Base-by-base conservation (phyloP, 2,113 vertebrate species). In the Heterotis niloticus region DNA sequence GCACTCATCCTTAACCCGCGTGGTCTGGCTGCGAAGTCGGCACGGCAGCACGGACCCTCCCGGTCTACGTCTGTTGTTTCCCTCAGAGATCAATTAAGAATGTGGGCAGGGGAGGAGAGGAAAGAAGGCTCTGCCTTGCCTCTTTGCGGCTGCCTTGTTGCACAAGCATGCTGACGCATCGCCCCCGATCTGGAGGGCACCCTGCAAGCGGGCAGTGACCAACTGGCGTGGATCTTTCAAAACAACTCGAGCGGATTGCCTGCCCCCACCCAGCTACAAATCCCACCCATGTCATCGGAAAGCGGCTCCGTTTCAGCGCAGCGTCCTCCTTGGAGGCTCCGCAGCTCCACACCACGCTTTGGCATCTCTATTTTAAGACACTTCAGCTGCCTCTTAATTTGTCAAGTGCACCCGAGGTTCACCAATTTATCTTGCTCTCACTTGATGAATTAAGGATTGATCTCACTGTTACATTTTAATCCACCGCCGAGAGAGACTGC, bases 381-480 rank as follows among this genome's bases (percentile, higher is more conserved):
- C 70, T 69, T 81, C 60, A 57, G 34, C 5, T 12, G 1, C 16
- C 4, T 5, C 18, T 44, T 77, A 59, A 64, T 18, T 12, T n/a
- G 20, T 76, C 56, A 64, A 80, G 65, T 71, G 77, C 65, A 82
- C 65, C 64, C 64, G 2, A 77, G 51, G 70, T 70, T 5, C 56
- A 26, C 20, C 5, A 23, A 10, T 65, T 72, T 75, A 82, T 83
- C 81, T 62, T 60, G 79, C 83, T 5, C 70, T 62, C 56, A 72
- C 72, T 81, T 88, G 83, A 85, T 87, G 82, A 88, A 89, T 86
- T 80, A 84, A 75, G 82, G 73, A 87, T 87, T 79, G 66, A 87
- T 88, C 81, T 86, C 75, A 86, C 88, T 84, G 86, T 64, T 57
- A 76, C 20, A 74, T 57, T 86, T 86, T 85, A 82, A 86, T 86